Conservation (phyloP, 2,797 vertebrate species). For the Microctenopoma stevenorrisi region DNA sequence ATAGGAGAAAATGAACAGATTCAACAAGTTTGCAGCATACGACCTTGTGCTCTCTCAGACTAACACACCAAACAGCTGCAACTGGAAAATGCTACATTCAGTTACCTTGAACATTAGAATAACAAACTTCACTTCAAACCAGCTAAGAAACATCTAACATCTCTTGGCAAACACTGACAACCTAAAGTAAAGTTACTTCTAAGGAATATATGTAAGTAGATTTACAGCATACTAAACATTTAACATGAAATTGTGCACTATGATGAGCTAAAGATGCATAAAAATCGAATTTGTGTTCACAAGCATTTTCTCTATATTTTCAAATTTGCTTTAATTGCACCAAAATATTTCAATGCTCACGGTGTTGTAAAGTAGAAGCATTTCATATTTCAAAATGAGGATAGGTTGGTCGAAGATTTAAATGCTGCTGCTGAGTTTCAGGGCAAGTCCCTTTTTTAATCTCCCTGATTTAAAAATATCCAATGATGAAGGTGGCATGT, state of each 20-base stretch:
- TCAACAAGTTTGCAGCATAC: constrained; percentile 49
- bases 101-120: constrained; percentile 66
- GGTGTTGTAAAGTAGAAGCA: constrained; percentile 21
- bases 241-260: constrained; percentile 68
- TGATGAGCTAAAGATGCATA: constrained; percentile 52
- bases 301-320: constrained; percentile 39
- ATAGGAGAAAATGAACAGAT: constrained; percentile 38
- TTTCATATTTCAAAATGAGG: constrained; percentile 12
- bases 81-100: constrained; percentile 78
- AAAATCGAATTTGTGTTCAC: constrained; percentile 58
- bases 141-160: constrained; percentile 43
- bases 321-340: constrained; percentile 28
- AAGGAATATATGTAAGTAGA: constrained; percentile 62
- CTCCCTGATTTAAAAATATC: constrained; percentile 47
- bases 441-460: constrained; percentile 23
- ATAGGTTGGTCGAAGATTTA: neutral
- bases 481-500: constrained; percentile 6
- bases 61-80: constrained; percentile 53
- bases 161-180: constrained; percentile 56
- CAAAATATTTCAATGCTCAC: constrained; percentile 21
- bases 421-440: constrained; percentile 20
- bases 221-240: constrained; percentile 72
- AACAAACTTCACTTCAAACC: constrained; percentile 62
- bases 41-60: constrained; percentile 71
- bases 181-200: constrained; percentile 59